Conservation (phyloP, 30 jellyfish, hydroid and myxozoan species). For the Aurelia sp. region DNA sequence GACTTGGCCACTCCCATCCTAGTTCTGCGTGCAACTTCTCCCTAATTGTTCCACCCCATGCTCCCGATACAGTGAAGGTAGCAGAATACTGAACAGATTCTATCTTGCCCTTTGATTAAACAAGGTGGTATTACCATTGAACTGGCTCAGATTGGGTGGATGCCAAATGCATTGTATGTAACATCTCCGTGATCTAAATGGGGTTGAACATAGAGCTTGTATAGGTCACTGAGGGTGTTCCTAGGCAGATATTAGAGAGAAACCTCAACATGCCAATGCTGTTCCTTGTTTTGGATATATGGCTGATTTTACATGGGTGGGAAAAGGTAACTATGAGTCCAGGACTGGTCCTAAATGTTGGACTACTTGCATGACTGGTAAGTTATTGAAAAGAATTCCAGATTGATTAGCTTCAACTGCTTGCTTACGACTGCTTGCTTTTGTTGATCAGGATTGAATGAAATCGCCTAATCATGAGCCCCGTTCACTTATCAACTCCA, state of each 20-base stretch:
- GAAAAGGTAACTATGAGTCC: slow-evolving; percentile 39
- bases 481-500: slow-evolving; percentile 20
- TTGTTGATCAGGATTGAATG: too few species aligned
- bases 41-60: slow-evolving; percentile 43
- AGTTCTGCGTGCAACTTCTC: slow-evolving; percentile 34
- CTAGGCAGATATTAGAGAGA: slow-evolving; percentile 82
- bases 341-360: slow-evolving; percentile 51
- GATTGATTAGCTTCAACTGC: too few species aligned
- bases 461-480: neutral
- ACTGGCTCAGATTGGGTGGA: slow-evolving; percentile 55
- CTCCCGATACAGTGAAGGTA: slow-evolving; percentile 43
- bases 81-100: slow-evolving; percentile 56
- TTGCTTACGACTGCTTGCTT: too few species aligned
- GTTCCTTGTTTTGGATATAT: slow-evolving; percentile 46
- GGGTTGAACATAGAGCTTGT: slow-evolving; percentile 66
- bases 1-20: slow-evolving; percentile 45
- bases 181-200: slow-evolving; percentile 77
- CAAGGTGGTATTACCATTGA: slow-evolving; percentile 25
- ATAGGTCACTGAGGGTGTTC: slow-evolving; percentile 57
- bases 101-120: slow-evolving; percentile 1
- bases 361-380: slow-evolving; percentile 21
- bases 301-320: slow-evolving; percentile 39
- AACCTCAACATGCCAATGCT: slow-evolving; percentile 74
- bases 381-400: slow-evolving; percentile 22
- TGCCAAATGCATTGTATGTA: slow-evolving; percentile 26